Evolutionary conservation across 2,113 vertebrate genomes (phyloP).

Genomic region (Corythornis vintsioides): DNA sequence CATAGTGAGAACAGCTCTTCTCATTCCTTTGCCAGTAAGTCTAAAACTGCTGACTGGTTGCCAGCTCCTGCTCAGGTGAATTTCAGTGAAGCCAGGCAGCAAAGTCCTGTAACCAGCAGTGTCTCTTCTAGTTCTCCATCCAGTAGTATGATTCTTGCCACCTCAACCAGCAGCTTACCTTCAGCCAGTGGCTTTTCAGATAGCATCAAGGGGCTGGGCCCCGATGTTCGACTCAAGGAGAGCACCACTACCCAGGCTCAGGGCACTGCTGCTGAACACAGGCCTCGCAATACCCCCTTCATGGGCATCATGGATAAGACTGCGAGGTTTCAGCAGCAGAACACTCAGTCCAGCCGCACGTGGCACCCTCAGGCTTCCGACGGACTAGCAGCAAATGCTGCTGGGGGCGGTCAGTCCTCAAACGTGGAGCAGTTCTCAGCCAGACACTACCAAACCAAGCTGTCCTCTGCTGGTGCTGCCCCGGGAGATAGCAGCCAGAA

Average conservation of each 20-base stretch:
- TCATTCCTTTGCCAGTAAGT: conserved; percentile 63
- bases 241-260: conserved; percentile 64
- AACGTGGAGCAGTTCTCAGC: conserved; percentile 76
- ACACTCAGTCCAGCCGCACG: conserved; percentile 62
- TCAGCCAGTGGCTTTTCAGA: conserved; percentile 87
- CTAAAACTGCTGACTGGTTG: conserved; percentile 76
- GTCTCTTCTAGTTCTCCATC: conserved; percentile 67
- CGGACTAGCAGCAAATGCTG: conserved; percentile 57
- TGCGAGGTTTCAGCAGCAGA: conserved; percentile 85
- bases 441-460: conserved; percentile 80
- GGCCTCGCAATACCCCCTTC: conserved; percentile 86
- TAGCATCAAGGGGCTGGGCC: conserved; percentile 80
- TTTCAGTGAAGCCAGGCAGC: conserved; percentile 70
- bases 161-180: conserved; percentile 86
- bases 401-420: conserved; percentile 71
- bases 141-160: conserved; percentile 78
- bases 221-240: conserved; percentile 88
- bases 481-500: conserved; percentile 79
- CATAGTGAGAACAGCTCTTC: conserved; percentile 63
- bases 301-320: conserved; percentile 98
- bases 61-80: conserved; percentile 24
- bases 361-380: conserved; percentile 85
- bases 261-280: conserved; percentile 77
- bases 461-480: conserved; percentile 56
- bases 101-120: conserved; percentile 37